Evolutionary conservation across 1,140 invertebrate species (phyloP).

Genomic region (Sitobion miscanthi): DNA sequence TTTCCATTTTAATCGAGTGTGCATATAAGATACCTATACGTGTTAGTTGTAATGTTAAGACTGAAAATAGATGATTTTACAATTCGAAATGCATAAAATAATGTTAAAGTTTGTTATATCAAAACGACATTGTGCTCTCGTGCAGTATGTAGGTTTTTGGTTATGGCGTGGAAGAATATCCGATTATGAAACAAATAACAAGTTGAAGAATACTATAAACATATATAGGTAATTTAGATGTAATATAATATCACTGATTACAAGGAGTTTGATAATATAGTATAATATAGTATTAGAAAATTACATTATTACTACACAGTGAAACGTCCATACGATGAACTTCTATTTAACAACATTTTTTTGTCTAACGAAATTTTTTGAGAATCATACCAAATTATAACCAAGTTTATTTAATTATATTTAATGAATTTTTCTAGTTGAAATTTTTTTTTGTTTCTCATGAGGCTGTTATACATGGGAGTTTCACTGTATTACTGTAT

Average conservation of each 20-base stretch:
- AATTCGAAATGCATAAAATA: background rate
- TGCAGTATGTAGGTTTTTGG: background rate
- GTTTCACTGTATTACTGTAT: too few relatives aligned
- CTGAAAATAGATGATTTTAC: background rate
- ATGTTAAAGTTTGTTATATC: slow-evolving; percentile 6
- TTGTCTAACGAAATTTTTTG: too few relatives aligned
- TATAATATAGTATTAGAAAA: background rate
- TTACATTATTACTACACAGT: background rate
- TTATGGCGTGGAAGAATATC: background rate
- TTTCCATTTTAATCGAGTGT: background rate
- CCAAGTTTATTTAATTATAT: too few relatives aligned
- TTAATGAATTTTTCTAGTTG: too few relatives aligned
- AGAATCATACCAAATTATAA: too few relatives aligned
- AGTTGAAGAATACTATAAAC: background rate
- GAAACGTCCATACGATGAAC: too few relatives aligned
- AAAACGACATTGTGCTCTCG: background rate
- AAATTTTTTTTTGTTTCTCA: too few relatives aligned
- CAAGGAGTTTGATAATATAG: background rate
- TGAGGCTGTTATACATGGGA: too few relatives aligned
- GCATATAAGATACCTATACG: background rate
- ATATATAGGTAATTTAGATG: background rate
- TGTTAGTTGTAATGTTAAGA: background rate
- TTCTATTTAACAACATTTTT: too few relatives aligned
- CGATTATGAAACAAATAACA: background rate
- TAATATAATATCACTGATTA: background rate